Percentiles rank a stretch among this genome's conserved stretches.
Evolutionary conservation across 1,140 invertebrate genomes (phyloP).

Genomic region (Nomia melanderi): DNA sequence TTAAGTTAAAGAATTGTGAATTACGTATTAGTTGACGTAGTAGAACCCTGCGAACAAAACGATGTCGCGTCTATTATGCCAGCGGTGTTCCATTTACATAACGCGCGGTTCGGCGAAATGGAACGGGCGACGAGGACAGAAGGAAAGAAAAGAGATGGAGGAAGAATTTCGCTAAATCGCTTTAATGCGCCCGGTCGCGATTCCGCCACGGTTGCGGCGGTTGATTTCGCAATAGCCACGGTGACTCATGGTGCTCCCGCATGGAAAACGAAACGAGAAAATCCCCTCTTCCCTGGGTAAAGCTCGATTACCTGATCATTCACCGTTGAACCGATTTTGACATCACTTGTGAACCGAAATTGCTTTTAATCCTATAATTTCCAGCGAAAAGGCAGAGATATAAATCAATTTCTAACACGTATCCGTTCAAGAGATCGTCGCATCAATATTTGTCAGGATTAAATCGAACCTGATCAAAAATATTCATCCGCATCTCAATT

Average conservation of each 20-base stretch:
- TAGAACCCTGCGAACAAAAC: not conserved
- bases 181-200: conserved; percentile 16
- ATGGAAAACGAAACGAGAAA: conserved; percentile 49
- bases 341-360: conserved; percentile 4
- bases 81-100: conserved; percentile 10
- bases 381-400: no score
- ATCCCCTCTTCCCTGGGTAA: conserved; percentile 24
- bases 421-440: no score
- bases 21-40: no score
- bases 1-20: no score
- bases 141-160: not conserved
- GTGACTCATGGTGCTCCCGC: conserved; percentile 37
- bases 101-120: not conserved
- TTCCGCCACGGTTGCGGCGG: not conserved
- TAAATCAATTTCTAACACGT: no score
- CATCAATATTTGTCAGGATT: no score
- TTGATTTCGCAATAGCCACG: conserved; percentile 38
- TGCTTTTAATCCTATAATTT: no score
- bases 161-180: conserved; percentile 20
- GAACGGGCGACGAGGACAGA: not conserved
- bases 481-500: no score
- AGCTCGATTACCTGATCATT: not conserved
- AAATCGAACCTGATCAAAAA: no score
- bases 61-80: not conserved
- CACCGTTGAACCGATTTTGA: conserved; percentile 32